Evolutionary conservation across 2,888 invertebrate species (phyloP), one percentile per base, ranked within the genome.

Genomic region (Bugulina stolonifera): DNA sequence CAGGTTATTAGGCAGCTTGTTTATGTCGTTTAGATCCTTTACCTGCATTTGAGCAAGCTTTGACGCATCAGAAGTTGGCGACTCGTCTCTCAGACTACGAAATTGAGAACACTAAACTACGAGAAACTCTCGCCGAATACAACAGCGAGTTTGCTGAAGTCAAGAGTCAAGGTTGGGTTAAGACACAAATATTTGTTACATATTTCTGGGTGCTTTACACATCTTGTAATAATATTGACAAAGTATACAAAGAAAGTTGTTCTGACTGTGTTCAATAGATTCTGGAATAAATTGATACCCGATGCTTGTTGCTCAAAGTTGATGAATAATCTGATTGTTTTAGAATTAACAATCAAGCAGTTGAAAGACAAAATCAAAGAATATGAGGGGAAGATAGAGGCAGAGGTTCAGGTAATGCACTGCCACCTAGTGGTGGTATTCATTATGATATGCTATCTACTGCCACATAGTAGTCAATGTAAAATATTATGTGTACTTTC

Each of bases 281-380:
- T n/a, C n/a, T n/a, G n/a, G n/a, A n/a, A n/a, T n/a, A n/a, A n/a
- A n/a, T n/a, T n/a, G n/a, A n/a, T n/a, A n/a, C n/a, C n/a, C n/a
- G n/a, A n/a, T n/a, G n/a, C n/a, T n/a, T n/a, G n/a, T n/a, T n/a
- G n/a, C n/a, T n/a, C n/a, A n/a, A n/a, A n/a, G n/a, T n/a, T n/a
- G n/a, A n/a, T 55, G 25, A 18, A 3, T 55, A 55, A 23, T 18
- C 23, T 64, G 22, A 35, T 72, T 35, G 69, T 76, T 79, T 69
- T 80, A 83, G 84, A 86, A 78, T 86, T 87, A 76, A 87, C 87
- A 74, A 86, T 87, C 75, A 87, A 87, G 77, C 84, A 85, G 78
- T 79, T 87, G 75, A 82, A 82, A 75, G 87, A 87, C 72, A 82
- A 85, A 75, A 78, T 87, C 54, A 84, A 83, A 76, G 84, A 85